These are phyloP conservation scores for Halichondria panicea DNA, from an alignment of 37 sponge, comb jelly and placozoan genomes.

Conservation along the genomic window DNA sequence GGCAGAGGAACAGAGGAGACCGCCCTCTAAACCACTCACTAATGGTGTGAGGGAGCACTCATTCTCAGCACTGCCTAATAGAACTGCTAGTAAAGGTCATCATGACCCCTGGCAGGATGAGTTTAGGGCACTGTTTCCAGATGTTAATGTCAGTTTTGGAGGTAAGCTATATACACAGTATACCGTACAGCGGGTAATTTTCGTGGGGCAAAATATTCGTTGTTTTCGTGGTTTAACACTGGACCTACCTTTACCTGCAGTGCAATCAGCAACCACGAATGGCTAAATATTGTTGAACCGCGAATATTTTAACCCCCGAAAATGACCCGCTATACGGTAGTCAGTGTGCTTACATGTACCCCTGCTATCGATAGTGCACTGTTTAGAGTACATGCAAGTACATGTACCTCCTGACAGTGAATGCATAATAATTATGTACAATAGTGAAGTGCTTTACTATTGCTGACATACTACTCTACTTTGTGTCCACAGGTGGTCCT, in stretches of 20 bases:
- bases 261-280: background rate
- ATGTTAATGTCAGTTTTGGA: constrained; percentile 65
- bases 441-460: no score
- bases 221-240: background rate
- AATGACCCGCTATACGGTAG: background rate
- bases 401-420: no score
- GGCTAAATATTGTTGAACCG: background rate
- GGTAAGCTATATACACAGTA: background rate
- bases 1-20: constrained; percentile 2
- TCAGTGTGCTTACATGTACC: no score
- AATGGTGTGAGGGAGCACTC: background rate
- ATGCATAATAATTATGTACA: no score
- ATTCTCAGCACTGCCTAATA: no score
- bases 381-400: no score
- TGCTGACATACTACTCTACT: background rate
- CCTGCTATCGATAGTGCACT: no score
- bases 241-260: background rate
- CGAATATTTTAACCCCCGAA: background rate
- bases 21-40: no score
- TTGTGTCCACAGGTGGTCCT: background rate
- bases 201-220: background rate
- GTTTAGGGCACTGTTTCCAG: constrained; percentile 52
- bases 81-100: no score
- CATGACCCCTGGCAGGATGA: constrained; percentile 44
- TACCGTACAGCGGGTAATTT: background rate